Evolutionary conservation across 2,888 invertebrate species (phyloP).

Genomic region (Andrena fulva): DNA sequence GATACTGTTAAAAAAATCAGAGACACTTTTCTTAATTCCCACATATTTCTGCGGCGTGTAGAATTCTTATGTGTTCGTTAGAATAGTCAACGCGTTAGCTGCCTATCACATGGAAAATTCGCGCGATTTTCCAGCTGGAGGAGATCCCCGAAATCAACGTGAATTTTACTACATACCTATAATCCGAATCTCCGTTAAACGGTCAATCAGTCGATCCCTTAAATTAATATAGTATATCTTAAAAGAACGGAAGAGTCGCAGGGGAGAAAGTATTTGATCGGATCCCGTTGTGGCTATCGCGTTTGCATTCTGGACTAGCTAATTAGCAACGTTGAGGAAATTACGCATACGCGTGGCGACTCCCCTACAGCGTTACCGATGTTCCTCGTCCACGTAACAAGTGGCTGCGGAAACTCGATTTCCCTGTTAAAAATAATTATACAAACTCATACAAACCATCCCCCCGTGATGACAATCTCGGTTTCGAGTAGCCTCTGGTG

Average conservation of each 20-base stretch:
- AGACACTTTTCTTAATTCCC: no score
- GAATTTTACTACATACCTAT: no score
- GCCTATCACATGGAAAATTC: no score
- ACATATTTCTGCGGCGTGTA: no score
- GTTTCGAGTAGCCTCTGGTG: conserved; percentile 14
- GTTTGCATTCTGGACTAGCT: conserved; percentile 46
- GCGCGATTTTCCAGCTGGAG: no score
- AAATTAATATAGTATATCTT: neutral
- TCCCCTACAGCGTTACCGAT: conserved; percentile 10
- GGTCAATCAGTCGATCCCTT: conserved; percentile 26
- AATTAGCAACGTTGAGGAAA: conserved; percentile 28
- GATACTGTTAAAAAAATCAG: neutral
- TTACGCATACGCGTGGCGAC: neutral
- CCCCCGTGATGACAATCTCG: conserved; percentile 6
- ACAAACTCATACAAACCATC: neutral
- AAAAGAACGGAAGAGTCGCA: conserved; percentile 3
- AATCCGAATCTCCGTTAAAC: neutral
- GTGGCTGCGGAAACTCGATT: neutral
- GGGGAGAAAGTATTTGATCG: neutral
- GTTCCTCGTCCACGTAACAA: neutral
- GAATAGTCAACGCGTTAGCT: no score
- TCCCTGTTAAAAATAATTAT: neutral
- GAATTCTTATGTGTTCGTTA: no score
- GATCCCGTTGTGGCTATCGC: neutral
- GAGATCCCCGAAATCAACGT: no score